These are phyloP conservation scores for Chymomyza fuscimana DNA, from an alignment of 2,888 invertebrate species.

Conservation along the genomic window DNA sequence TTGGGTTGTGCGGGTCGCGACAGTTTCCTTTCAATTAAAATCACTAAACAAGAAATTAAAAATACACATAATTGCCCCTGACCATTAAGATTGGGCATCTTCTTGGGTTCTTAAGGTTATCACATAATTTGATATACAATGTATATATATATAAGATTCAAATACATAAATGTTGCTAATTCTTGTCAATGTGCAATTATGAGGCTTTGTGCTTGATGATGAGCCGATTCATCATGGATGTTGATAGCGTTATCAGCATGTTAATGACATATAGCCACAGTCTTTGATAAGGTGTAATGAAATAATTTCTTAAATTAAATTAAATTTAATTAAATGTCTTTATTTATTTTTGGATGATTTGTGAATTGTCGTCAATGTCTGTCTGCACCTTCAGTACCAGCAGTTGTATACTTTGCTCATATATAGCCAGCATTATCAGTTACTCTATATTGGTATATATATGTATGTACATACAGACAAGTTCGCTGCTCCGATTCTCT, in stretches of 20 bases:
- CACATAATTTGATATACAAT: background rate
- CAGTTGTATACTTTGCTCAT: too few relatives aligned
- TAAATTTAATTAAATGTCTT: slow-evolving; percentile 45
- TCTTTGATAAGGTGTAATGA: slow-evolving; percentile 34
- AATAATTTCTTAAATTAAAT: slow-evolving; percentile 70
- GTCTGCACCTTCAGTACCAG: slow-evolving; percentile 4
- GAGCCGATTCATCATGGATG: slow-evolving; percentile 52
- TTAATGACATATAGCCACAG: slow-evolving; percentile 40
- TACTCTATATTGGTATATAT: background rate
- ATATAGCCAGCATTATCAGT: too few relatives aligned
- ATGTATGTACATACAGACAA: slow-evolving; percentile 8
- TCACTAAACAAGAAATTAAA: background rate
- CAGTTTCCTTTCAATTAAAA: slow-evolving; percentile 4
- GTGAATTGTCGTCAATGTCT: slow-evolving; percentile 11
- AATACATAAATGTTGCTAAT: slow-evolving; percentile 1
- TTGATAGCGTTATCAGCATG: slow-evolving; percentile 57
- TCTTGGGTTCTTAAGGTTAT: background rate
- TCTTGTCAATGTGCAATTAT: background rate
- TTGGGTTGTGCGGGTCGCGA: slow-evolving; percentile 5
- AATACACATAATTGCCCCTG: background rate
- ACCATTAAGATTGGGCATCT: background rate
- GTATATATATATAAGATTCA: too few relatives aligned
- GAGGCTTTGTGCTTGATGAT: background rate
- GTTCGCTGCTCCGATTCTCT: slow-evolving; percentile 8
- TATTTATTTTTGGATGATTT: background rate